Conservation (phyloP, 2,113 vertebrate genomes). For the Chaetorhynchus papuensis region DNA sequence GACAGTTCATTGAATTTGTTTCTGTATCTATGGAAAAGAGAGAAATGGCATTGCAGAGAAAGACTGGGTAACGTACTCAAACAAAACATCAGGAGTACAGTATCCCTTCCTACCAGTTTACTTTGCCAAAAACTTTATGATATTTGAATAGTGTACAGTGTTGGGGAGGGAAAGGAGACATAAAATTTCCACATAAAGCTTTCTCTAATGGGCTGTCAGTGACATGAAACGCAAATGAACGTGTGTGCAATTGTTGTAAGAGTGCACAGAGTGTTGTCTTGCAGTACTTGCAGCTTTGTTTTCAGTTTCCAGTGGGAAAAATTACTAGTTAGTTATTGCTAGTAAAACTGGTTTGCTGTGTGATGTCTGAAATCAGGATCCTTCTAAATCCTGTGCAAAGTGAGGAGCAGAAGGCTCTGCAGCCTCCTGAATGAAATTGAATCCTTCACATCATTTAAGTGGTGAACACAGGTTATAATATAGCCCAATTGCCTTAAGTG, state of each 20-base stretch:
- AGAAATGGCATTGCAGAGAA: background rate
- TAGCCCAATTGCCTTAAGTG: background rate
- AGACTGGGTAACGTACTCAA: background rate
- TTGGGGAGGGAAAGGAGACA: background rate
- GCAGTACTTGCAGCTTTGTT: background rate
- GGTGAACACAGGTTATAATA: background rate
- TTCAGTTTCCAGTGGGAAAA: background rate
- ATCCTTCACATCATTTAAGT: background rate
- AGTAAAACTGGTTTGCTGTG: background rate
- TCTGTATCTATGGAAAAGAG: background rate
- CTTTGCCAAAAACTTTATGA: background rate
- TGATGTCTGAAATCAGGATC: background rate
- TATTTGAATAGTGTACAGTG: background rate
- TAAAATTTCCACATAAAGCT: background rate
- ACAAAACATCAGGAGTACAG: background rate
- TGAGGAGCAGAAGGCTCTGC: background rate
- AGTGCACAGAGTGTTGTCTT: background rate
- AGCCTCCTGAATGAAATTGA: background rate
- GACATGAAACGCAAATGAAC: background rate
- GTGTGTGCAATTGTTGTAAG: background rate
- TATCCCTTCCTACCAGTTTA: background rate
- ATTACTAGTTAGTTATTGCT: background rate
- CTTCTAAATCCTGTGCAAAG: background rate
- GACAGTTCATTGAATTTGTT: conserved; percentile 6
- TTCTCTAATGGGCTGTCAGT: background rate